Base-by-base conservation (phyloP, 2,113 vertebrate genomes). In the Muntiacus muntjak region DNA sequence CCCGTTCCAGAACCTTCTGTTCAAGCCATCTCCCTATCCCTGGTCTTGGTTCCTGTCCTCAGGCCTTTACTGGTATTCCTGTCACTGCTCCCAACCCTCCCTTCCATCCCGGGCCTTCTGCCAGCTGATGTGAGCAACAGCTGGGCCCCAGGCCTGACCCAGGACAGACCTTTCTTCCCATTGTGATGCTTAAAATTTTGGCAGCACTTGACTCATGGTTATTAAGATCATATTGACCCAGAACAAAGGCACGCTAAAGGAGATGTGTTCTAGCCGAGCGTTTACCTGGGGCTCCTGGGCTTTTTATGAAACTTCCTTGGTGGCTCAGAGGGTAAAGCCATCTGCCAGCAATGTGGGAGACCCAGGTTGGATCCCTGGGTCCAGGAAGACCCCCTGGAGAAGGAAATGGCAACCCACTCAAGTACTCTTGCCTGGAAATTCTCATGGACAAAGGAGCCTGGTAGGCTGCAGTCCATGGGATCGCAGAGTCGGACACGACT, bases 61-160 rank as follows among this genome's bases (percentile, higher is more conserved):
- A 6, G 1, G 2, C 7, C 50, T 79, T 43, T 33, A 11, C n/a
- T 33, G 28, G 15, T 0, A 0, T 23, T 16, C 28, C 55, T 12
- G 47, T 30, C 28, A 10, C 5, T 6, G n/a, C 45, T 76, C 19
- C 62, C 78, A 28, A 8, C 15, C 3, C 17, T 19, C 21, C 25
- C 3, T n/a, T 30, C 45, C 5, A 19, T 13, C 8, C 1, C 23
- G 2, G 7, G 55, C 54, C 45, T 55, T 43, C 55, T 45, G 17
- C 47, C 16, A 76, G 87, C 40, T 10, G 23, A 30, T 40, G 26
- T 19, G 40, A 36, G 12, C 6, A 19, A 14, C 43, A 17, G 19
- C 36, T 23, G 36, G 15, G 3, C 45, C 45, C n/a, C 50, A 30
- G 28, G 40, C 16, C 47, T 58, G 4, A 52, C 3, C 67, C 2